phyloP scores from a whole-genome alignment of 2,888 invertebrate genomes.

The Cephus pygmeus region DNA sequence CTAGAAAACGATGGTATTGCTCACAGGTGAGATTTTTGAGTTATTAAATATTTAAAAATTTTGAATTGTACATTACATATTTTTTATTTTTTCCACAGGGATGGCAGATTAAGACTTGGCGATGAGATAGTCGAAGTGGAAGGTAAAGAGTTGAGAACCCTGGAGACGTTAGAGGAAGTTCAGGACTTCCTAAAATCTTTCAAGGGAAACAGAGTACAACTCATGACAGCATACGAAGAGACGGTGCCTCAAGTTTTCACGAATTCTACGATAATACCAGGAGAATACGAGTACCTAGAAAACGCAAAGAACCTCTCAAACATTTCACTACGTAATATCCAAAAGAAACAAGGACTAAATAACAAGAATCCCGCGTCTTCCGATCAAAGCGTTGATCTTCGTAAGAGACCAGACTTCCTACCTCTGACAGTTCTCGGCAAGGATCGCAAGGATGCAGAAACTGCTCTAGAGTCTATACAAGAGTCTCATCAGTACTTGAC shows the following conservation, averaged over 20 bases:
- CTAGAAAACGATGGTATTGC: slow-evolving; percentile 68
- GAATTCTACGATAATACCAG: slow-evolving; percentile 37
- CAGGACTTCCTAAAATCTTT: slow-evolving; percentile 60
- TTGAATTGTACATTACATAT: not conserved
- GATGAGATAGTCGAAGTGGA: slow-evolving; percentile 93
- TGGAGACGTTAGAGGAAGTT: slow-evolving; percentile 64
- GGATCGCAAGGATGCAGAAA: slow-evolving; percentile 40
- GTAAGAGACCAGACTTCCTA: slow-evolving; percentile 42
- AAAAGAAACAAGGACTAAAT: slow-evolving; percentile 25
- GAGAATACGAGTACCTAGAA: slow-evolving; percentile 50
- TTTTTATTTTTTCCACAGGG: slow-evolving; percentile 66
- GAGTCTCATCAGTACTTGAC: slow-evolving; percentile 54
- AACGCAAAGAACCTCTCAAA: slow-evolving; percentile 53
- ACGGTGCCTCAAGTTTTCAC: slow-evolving; percentile 56
- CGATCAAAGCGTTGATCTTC: not conserved
- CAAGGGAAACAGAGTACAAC: slow-evolving; percentile 51
- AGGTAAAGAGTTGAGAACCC: slow-evolving; percentile 81
- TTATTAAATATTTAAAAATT: not conserved
- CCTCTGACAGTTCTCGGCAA: slow-evolving; percentile 44
- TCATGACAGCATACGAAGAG: slow-evolving; percentile 61
- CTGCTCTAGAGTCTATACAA: slow-evolving; percentile 36
- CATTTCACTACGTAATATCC: slow-evolving; percentile 44
- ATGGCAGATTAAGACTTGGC: slow-evolving; percentile 83
- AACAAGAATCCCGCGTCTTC: not conserved
- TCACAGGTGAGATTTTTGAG: slow-evolving; percentile 62